A percentile compares a stretch with the other conserved stretches of the same genome.
phyloP scores from a whole-genome alignment of 2,113 vertebrate species.

The Tetrao urogallus region DNA sequence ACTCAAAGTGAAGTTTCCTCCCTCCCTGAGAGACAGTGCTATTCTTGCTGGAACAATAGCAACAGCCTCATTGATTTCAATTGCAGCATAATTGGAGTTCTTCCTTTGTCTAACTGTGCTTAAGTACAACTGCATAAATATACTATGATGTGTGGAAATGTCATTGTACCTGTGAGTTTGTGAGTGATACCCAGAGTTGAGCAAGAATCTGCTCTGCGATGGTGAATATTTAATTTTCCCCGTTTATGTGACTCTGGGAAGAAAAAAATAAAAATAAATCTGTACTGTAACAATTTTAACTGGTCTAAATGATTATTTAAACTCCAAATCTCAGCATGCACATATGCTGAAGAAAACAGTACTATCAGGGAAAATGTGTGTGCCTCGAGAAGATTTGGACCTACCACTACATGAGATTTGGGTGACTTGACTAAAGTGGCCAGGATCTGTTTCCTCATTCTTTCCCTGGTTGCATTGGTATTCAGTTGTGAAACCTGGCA shows the following conservation, averaged over 20 bases:
- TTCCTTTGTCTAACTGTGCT: neutral
- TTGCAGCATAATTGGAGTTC: neutral
- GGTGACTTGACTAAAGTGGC: neutral
- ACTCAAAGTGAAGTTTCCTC: slow-evolving; percentile 51
- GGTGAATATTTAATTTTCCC: neutral
- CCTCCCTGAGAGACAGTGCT: neutral
- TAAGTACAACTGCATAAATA: slow-evolving; percentile 1
- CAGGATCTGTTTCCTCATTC: neutral
- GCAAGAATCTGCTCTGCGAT: neutral
- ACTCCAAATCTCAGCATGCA: neutral
- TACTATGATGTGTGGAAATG: neutral
- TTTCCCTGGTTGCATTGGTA: neutral
- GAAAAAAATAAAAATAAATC: neutral
- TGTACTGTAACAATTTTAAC: neutral
- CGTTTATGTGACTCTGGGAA: neutral
- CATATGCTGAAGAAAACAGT: neutral
- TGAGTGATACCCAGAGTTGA: neutral
- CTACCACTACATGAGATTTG: rapidly evolving
- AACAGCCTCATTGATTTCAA: neutral
- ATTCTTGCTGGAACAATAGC: slow-evolving; percentile 25
- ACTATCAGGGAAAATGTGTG: neutral
- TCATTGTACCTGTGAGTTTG: neutral
- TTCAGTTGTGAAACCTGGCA: slow-evolving; percentile 37
- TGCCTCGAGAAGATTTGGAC: neutral
- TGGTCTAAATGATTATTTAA: neutral